A percentile compares a stretch with the other conserved stretches of the same genome.
These are phyloP conservation scores for Micronisus gabar DNA, from an alignment of 2,113 vertebrate genomes.

Conservation along the genomic window DNA sequence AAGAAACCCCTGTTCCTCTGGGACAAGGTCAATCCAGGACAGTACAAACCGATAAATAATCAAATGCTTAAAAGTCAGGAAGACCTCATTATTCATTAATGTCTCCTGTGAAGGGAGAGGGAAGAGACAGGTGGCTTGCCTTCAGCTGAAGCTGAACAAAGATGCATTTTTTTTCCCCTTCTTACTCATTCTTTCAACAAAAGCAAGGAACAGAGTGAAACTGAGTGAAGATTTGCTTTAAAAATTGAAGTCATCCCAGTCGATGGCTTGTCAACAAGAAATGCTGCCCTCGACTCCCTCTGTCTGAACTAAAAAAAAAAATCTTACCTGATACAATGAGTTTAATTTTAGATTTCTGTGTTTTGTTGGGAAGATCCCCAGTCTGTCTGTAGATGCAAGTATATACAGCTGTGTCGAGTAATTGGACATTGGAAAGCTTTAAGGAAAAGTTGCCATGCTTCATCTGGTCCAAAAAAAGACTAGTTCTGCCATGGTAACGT, in stretches of 20 bases:
- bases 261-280: neutral
- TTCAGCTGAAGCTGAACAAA: neutral
- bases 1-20: neutral
- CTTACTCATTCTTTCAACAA: neutral
- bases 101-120: neutral
- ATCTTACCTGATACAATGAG: conserved; percentile 37
- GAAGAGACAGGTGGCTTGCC: neutral
- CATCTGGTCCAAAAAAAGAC: conserved; percentile 43
- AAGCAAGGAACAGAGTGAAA: neutral
- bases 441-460: conserved; percentile 40
- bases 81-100: neutral
- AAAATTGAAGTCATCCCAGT: neutral
- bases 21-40: neutral
- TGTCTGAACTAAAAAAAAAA: neutral
- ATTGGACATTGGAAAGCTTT: conserved; percentile 5
- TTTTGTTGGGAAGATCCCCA: neutral
- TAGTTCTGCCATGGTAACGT: neutral
- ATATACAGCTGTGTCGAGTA: neutral
- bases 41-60: neutral
- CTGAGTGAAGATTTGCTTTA: neutral
- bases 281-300: neutral
- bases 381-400: conserved; percentile 17
- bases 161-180: neutral
- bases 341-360: neutral
- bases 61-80: neutral